Evolutionary conservation across 2,888 invertebrate species (phyloP), one percentile per base, ranked within the genome.

Genomic region (Melipona bicolor): DNA sequence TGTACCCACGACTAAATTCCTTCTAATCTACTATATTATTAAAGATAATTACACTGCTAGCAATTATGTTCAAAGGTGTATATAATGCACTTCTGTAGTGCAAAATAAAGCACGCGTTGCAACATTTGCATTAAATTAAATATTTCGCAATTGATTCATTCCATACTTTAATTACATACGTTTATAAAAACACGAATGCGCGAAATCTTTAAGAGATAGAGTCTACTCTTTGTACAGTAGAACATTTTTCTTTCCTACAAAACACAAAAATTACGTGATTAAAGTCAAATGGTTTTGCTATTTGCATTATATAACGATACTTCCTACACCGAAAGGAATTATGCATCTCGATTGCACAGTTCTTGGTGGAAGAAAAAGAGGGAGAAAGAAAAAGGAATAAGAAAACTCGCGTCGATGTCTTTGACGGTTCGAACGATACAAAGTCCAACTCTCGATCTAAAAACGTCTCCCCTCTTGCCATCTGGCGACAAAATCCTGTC

Each of bases 391-490:
- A 9, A 1, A 1, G 9, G 43, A 43, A 2, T 11, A 64, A 64
- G 13, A 13, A 32, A 64, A 64, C 5, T 36, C 1, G 9, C 3
- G 5, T 21, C 64, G 13, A 13, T 32, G 32, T 62, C 19, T 11
- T 13, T 2, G 32, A 32, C 2, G 3, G 4, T 32, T 21, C 11
- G 4, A 32, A 62, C 32, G 19, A 64, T 36, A 21, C 32, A 32
- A 4, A 6, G 49, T 36, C 27, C 27, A 3, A 64, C 27, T 49
- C 2, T 64, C 15, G n/a, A 50, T 4, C 19, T 3, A 19, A 36
- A 81, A 59, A 84, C 19, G 36, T 43, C 56, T 24, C 27, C 49
- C 15, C 70, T 72, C 74, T 85, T 83, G 83, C 79, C 80, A 83
- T 81, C 79, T 77, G 59, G 36, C 78, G 80, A 64, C 52, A 13